phyloP scores from a whole-genome alignment of 2,113 vertebrate genomes.

The Cichladusa arquata region DNA sequence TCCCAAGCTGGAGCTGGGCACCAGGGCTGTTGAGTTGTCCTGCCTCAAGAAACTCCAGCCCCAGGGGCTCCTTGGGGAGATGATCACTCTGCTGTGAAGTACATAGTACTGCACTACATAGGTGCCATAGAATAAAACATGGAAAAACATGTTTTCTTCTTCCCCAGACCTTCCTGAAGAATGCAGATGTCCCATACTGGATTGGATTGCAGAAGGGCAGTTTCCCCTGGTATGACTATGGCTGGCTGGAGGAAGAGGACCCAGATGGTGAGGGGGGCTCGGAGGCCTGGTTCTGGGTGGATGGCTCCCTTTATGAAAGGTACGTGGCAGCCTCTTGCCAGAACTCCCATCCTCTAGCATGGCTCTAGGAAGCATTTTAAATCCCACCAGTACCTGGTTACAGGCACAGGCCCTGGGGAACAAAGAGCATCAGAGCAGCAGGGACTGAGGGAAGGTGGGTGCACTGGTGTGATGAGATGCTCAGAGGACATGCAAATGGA shows the following conservation, averaged over 20 bases:
- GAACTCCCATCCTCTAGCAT: neutral
- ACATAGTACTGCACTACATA: accelerated
- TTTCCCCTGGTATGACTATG: constrained; percentile 30
- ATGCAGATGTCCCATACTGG: constrained; percentile 14
- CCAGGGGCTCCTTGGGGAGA: neutral
- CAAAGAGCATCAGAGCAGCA: neutral
- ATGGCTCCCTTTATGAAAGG: constrained; percentile 42
- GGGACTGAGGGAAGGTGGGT: neutral
- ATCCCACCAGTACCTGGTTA: neutral
- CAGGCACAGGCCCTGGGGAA: neutral
- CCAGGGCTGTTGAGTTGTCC: neutral
- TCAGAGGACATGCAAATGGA: neutral
- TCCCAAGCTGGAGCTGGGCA: neutral
- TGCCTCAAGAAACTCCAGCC: neutral
- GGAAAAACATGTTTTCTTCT: neutral
- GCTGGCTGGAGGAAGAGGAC: constrained; percentile 33
- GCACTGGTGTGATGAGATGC: neutral
- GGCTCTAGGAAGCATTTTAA: neutral
- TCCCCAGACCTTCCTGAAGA: constrained; percentile 40
- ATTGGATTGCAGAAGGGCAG: constrained; percentile 36
- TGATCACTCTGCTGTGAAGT: neutral
- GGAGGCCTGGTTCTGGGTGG: constrained; percentile 32
- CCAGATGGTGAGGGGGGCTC: accelerated
- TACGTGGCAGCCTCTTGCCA: neutral
- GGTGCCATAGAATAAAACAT: neutral